phyloP scores from a whole-genome alignment of 2,113 vertebrate genomes.

The Echinops telfairi region DNA sequence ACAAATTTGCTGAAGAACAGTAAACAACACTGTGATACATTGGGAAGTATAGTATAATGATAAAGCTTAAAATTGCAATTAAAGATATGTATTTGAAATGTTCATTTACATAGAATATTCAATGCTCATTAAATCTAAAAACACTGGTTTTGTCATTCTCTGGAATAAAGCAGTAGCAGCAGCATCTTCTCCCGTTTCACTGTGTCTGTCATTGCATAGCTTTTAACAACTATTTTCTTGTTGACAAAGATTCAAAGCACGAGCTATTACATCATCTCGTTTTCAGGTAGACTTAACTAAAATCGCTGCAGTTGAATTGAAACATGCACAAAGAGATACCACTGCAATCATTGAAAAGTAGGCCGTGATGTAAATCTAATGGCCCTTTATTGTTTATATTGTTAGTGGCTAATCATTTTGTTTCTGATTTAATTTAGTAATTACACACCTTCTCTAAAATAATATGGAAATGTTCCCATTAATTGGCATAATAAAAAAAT shows the following conservation, averaged over 20 bases:
- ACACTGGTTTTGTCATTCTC: slow-evolving; percentile 49
- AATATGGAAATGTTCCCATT: slow-evolving; percentile 72
- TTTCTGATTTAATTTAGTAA: slow-evolving; percentile 77
- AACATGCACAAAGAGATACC: slow-evolving; percentile 42
- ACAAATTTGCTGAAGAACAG: neutral
- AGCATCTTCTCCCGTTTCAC: slow-evolving; percentile 29
- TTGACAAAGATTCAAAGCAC: slow-evolving; percentile 32
- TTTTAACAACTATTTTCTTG: slow-evolving; percentile 47
- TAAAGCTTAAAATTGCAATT: slow-evolving; percentile 21
- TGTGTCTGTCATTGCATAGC: neutral
- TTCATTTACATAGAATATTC: neutral
- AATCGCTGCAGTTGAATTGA: slow-evolving; percentile 68
- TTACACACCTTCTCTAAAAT: slow-evolving; percentile 67
- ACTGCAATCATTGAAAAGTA: neutral
- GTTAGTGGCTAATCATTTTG: slow-evolving; percentile 65
- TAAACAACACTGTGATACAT: neutral
- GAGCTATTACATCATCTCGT: slow-evolving; percentile 40
- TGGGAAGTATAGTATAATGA: slow-evolving; percentile 22
- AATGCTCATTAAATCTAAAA: slow-evolving; percentile 15
- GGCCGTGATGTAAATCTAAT: slow-evolving; percentile 56
- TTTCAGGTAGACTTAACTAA: slow-evolving; percentile 51
- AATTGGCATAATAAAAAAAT: slow-evolving; percentile 75
- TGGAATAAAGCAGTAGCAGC: slow-evolving; percentile 11
- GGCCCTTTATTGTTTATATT: slow-evolving; percentile 22
- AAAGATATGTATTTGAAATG: slow-evolving; percentile 21